Evolutionary conservation across 2,113 vertebrate species (phyloP).

Genomic region (Caretta caretta): DNA sequence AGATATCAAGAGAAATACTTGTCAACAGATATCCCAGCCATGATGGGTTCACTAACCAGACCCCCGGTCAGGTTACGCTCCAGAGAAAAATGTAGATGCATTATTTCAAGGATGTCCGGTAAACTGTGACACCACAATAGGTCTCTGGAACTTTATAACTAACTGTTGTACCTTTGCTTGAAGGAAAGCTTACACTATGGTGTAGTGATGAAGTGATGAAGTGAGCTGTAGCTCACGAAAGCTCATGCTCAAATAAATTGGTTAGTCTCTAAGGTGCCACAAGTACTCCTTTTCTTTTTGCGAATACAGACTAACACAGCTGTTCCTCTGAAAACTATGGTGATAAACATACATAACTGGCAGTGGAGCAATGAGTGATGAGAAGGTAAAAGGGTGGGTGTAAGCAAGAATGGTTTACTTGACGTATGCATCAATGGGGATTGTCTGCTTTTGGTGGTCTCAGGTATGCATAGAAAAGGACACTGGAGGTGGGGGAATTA

Average conservation of each 20-base stretch:
- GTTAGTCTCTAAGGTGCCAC: too few relatives aligned
- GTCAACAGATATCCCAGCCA: background rate
- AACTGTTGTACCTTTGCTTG: background rate
- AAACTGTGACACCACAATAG: background rate
- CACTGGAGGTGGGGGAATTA: background rate
- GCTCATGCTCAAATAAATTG: too few relatives aligned
- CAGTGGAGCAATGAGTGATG: background rate
- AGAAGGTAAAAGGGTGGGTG: background rate
- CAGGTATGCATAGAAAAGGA: background rate
- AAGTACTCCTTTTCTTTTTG: too few relatives aligned
- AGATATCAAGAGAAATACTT: background rate
- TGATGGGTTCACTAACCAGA: background rate
- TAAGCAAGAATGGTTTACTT: background rate
- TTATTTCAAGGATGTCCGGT: fast-evolving
- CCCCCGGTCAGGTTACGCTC: fast-evolving
- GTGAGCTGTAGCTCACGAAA: too few relatives aligned
- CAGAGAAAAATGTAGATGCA: fast-evolving
- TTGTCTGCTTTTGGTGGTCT: background rate
- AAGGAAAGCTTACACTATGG: background rate
- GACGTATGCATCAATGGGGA: background rate
- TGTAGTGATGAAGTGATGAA: too few relatives aligned
- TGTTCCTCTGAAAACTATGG: too few relatives aligned
- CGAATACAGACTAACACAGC: too few relatives aligned
- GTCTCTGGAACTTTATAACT: background rate
- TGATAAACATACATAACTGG: background rate